phyloP scores from a whole-genome alignment of 1,140 invertebrate genomes.

The Aplysia californica region DNA sequence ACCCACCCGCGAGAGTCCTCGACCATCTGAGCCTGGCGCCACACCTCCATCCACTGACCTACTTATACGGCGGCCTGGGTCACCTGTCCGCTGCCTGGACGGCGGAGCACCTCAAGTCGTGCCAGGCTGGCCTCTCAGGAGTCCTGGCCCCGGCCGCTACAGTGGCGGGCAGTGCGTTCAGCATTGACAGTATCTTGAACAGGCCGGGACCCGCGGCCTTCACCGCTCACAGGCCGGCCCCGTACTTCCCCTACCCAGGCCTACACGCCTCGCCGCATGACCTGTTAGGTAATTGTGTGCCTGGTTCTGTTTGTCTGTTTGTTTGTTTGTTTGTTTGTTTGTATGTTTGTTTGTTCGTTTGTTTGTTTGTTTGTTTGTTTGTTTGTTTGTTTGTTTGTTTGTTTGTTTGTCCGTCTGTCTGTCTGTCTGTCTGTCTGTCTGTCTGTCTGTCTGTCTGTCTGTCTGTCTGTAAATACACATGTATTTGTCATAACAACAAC shows the following conservation, averaged over 20 bases:
- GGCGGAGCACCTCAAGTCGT: slow-evolving; percentile 25
- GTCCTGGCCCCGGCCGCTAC: background rate
- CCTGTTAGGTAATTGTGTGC: slow-evolving; percentile 8
- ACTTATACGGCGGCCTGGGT: slow-evolving; percentile 17
- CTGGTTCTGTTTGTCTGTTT: no score
- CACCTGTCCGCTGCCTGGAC: slow-evolving; percentile 10
- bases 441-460: background rate
- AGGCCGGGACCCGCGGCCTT: background rate
- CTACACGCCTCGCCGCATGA: background rate
- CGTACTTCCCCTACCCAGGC: slow-evolving; percentile 21
- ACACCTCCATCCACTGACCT: slow-evolving; percentile 18
- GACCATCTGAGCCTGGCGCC: background rate
- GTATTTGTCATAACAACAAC: no score
- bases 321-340: no score
- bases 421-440: background rate
- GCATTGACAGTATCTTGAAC: slow-evolving; percentile 27
- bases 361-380: no score
- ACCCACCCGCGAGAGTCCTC: background rate
- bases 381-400: background rate
- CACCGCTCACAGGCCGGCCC: slow-evolving; percentile 2
- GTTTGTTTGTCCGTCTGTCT: no score
- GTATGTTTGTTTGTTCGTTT: no score
- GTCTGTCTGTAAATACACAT: background rate
- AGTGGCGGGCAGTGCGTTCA: slow-evolving; percentile 19
- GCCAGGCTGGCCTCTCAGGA: slow-evolving; percentile 1